These are phyloP conservation scores for Automeris io DNA, from an alignment of 2,888 invertebrate species.

Conservation along the genomic window DNA sequence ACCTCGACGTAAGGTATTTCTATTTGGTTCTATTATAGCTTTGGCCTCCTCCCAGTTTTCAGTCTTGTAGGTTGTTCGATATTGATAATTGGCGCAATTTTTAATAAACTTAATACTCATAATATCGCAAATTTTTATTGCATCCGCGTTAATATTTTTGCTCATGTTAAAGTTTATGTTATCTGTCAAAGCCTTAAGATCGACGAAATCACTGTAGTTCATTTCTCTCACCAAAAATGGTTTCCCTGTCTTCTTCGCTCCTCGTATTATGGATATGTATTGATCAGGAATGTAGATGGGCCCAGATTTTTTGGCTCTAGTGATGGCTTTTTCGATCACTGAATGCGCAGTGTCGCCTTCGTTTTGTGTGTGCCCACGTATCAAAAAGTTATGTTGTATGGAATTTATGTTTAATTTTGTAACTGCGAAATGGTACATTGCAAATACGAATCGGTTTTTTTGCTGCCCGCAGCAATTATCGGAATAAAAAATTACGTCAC, in stretches of 20 bases:
- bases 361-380: slow-evolving; percentile 35
- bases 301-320: slow-evolving; percentile 10
- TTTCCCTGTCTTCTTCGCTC: slow-evolving; percentile 9
- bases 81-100: slow-evolving; percentile 12
- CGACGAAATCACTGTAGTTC: too few relatives aligned
- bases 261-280: slow-evolving; percentile 10
- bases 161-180: slow-evolving; percentile 9
- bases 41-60: slow-evolving; percentile 13
- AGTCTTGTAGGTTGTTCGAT: slow-evolving; percentile 13
- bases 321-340: slow-evolving; percentile 11
- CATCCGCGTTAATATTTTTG: slow-evolving; percentile 14
- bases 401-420: slow-evolving; percentile 16
- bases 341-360: slow-evolving; percentile 20
- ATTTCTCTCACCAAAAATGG: too few relatives aligned
- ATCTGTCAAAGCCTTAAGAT: too few relatives aligned
- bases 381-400: slow-evolving; percentile 33
- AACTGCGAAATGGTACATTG: slow-evolving; percentile 19
- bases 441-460: slow-evolving; percentile 24
- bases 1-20: slow-evolving; percentile 9
- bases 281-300: slow-evolving; percentile 11
- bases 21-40: slow-evolving; percentile 11
- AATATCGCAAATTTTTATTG: slow-evolving; percentile 13
- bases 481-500: slow-evolving; percentile 25
- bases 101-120: slow-evolving; percentile 14
- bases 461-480: slow-evolving; percentile 31